A percentile compares a stretch with the other conserved stretches of the same genome.
Conservation (phyloP, 2,113 vertebrate species). For the Condylura cristata region DNA sequence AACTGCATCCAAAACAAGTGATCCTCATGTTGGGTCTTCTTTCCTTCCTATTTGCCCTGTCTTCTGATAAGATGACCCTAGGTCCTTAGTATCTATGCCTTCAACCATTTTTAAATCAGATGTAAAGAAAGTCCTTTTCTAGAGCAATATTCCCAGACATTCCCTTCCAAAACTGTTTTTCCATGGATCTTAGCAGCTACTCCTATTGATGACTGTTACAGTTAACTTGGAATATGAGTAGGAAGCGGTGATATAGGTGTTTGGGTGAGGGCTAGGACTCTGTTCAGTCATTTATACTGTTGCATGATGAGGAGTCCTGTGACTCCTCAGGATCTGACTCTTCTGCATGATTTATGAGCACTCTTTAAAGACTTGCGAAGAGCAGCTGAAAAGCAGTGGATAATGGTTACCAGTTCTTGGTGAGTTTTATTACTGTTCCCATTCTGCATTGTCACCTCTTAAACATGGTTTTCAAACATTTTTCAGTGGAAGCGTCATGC, state of each 20-base stretch:
- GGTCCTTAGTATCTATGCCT: not conserved
- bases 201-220: slow-evolving; percentile 13
- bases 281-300: not conserved
- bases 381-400: not conserved
- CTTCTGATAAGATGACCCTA: not conserved
- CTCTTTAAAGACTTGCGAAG: slow-evolving; percentile 18
- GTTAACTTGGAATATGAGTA: not conserved
- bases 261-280: not conserved
- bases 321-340: not conserved
- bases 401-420: not conserved
- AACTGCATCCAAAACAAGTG: not conserved
- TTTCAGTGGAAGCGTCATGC: not conserved
- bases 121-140: slow-evolving; percentile 48
- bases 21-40: not conserved
- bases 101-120: slow-evolving; percentile 10
- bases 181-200: not conserved
- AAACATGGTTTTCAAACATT: slow-evolving; percentile 2
- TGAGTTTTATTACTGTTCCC: not conserved
- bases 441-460: not conserved
- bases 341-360: not conserved
- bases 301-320: not conserved
- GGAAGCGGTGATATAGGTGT: not conserved
- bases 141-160: slow-evolving; percentile 13
- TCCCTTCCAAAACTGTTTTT: slow-evolving; percentile 27
- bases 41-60: not conserved